Conservation (phyloP, 2,113 vertebrate species). For the human region DNA sequence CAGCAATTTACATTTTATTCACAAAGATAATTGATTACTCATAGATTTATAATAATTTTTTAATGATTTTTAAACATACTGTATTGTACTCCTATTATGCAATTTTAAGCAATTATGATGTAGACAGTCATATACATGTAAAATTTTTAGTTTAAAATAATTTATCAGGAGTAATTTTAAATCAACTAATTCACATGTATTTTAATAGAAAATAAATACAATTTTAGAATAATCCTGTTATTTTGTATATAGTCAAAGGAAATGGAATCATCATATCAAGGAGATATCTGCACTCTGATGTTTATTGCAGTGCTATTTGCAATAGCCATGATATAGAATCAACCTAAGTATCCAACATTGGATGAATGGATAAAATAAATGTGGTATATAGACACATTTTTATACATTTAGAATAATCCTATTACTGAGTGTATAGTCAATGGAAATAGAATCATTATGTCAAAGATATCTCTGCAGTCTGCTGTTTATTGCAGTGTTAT, state of each 20-base stretch:
- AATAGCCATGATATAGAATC: not conserved
- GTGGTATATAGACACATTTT: too few species aligned
- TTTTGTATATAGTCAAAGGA: not conserved
- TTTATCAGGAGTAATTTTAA: not conserved
- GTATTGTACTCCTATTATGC: not conserved
- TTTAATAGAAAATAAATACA: not conserved
- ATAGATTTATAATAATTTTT: not conserved
- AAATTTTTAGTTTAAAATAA: constrained; percentile 3
- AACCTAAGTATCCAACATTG: not conserved
- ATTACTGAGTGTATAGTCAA: not conserved
- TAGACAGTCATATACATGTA: not conserved
- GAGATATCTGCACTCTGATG: not conserved
- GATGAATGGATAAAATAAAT: not conserved
- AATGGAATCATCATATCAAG: not conserved
- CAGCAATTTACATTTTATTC: not conserved
- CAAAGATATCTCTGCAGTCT: not conserved
- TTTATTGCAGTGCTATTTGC: not conserved
- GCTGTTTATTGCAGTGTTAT: not conserved
- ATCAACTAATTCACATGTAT: not conserved
- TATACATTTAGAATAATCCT: not conserved
- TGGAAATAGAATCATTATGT: not conserved
- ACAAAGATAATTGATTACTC: not conserved
- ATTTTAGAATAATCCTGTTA: not conserved
- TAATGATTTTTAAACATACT: not conserved
- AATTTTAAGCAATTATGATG: not conserved